Evolutionary conservation across 2,797 vertebrate species (phyloP).

Genomic region (Scleropages formosus): DNA sequence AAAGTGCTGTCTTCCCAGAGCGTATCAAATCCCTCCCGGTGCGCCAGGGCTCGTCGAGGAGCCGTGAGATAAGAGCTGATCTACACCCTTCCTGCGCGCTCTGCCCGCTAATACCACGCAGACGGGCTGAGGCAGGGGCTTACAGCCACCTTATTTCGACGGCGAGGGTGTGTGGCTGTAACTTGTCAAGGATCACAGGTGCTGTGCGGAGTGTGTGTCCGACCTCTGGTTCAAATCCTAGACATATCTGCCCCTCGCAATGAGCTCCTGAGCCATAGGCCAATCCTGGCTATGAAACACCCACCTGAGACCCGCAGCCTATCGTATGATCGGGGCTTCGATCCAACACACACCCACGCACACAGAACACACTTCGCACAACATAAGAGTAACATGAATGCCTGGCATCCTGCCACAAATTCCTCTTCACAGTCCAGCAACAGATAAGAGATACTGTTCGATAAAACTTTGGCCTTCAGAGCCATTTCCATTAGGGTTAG

Average conservation of each 20-base stretch:
- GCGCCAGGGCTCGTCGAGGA: slow-evolving; percentile 54
- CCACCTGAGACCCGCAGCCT: slow-evolving; percentile 10
- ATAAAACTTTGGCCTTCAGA: background rate
- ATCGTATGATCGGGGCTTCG: background rate
- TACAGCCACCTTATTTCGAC: background rate
- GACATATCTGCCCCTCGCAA: slow-evolving; percentile 24
- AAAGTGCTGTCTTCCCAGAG: slow-evolving; percentile 51
- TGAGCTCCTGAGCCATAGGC: slow-evolving; percentile 8
- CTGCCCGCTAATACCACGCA: slow-evolving; percentile 46
- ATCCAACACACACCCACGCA: too few species aligned
- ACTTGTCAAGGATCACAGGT: slow-evolving; percentile 11
- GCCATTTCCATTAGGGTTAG: background rate
- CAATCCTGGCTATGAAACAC: slow-evolving; percentile 6
- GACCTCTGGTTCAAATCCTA: background rate
- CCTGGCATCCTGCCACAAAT: background rate
- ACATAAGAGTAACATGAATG: background rate
- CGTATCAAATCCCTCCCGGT: slow-evolving; percentile 57
- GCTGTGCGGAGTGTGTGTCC: background rate
- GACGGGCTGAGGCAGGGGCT: slow-evolving; percentile 37
- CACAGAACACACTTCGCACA: background rate
- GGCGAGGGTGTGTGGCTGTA: background rate
- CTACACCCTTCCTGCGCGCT: slow-evolving; percentile 50
- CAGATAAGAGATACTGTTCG: background rate
- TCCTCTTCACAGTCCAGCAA: background rate
- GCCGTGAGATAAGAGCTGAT: slow-evolving; percentile 56